Evolutionary conservation across 1,140 invertebrate genomes (phyloP).

Genomic region (Gonioctena quinquepunctata): DNA sequence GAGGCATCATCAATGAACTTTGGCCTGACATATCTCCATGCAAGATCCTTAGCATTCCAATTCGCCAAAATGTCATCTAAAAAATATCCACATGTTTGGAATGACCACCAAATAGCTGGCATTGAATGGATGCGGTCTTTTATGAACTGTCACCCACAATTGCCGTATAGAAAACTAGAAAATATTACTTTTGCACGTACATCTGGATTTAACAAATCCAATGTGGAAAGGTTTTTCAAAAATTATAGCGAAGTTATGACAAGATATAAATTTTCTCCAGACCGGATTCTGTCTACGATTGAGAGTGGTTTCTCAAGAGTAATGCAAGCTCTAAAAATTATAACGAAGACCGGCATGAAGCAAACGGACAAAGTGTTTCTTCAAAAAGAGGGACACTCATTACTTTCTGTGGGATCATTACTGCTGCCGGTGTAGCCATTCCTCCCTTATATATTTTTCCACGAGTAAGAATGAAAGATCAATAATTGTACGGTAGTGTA

Average conservation of each 20-base stretch:
- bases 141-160: too few relatives aligned
- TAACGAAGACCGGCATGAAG: conserved; percentile 50
- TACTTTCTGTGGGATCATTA: too few relatives aligned
- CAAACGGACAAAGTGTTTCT: conserved; percentile 49
- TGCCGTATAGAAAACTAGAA: neutral
- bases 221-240: neutral
- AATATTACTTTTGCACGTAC: neutral
- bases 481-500: neutral
- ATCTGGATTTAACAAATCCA: neutral
- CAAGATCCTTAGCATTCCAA: neutral
- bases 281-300: conserved; percentile 46
- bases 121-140: too few relatives aligned
- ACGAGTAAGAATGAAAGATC: conserved; percentile 3
- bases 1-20: too few relatives aligned
- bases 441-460: too few relatives aligned
- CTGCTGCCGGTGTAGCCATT: too few relatives aligned
- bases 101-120: neutral
- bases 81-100: neutral
- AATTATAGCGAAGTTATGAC: too few relatives aligned
- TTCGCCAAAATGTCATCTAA: neutral
- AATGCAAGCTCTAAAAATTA: conserved; percentile 51
- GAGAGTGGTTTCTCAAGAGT: conserved; percentile 56
- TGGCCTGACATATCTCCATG: neutral
- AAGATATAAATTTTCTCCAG: neutral
- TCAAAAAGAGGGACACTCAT: conserved; percentile 36